These are phyloP conservation scores for Parotia lawesii DNA, from an alignment of 2,113 vertebrate species.

Conservation along the genomic window DNA sequence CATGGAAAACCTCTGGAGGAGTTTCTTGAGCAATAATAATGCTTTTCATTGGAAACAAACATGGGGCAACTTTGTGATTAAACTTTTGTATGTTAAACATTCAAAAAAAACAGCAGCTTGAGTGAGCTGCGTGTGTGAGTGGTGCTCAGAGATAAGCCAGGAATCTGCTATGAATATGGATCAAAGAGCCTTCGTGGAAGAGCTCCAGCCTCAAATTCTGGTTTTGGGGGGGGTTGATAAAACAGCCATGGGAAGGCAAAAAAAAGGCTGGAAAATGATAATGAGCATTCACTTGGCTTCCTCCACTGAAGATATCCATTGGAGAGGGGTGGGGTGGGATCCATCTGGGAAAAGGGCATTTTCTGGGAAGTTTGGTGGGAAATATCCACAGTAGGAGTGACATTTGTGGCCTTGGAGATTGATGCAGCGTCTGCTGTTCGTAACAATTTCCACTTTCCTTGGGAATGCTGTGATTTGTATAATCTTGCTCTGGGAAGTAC, in stretches of 20 bases:
- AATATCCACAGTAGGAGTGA: not conserved
- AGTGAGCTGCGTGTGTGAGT: conserved; percentile 31
- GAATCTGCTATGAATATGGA: conserved; percentile 27
- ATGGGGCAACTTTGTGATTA: conserved; percentile 15
- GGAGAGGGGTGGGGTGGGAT: not conserved
- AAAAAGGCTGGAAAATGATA: not conserved
- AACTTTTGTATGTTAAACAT: conserved; percentile 38
- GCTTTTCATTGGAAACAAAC: conserved; percentile 22
- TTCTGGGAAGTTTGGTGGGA: not conserved
- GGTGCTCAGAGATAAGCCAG: conserved; percentile 53
- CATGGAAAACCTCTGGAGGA: not conserved
- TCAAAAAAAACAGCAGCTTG: not conserved
- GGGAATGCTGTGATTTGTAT: not conserved
- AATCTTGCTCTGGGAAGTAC: not conserved
- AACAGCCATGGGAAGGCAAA: not conserved
- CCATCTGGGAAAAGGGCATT: not conserved
- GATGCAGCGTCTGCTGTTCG: not conserved
- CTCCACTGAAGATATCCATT: not conserved
- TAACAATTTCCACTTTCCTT: not conserved
- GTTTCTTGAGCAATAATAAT: not conserved
- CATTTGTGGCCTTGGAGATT: not conserved
- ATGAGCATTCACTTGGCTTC: not conserved
- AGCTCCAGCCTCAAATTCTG: not conserved
- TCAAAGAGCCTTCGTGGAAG: not conserved
- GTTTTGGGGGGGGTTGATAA: not conserved